A percentile compares a stretch with the other conserved stretches of the same genome.
Evolutionary conservation across 2,888 invertebrate genomes (phyloP).

Genomic region (Acanthosepion esculentum): DNA sequence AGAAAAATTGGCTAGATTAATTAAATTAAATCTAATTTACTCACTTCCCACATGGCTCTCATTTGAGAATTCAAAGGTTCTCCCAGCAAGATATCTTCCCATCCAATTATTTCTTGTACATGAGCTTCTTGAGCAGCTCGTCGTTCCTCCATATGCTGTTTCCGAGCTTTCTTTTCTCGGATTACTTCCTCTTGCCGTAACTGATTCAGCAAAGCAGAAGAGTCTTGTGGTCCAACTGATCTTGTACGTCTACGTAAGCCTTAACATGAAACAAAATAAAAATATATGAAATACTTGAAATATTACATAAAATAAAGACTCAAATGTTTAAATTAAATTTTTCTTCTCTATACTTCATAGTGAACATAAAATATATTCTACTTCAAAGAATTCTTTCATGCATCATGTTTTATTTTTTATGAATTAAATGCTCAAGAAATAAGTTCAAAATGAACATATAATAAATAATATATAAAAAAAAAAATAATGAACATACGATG

Average conservation of each 20-base stretch:
- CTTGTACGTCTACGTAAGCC: conserved; percentile 63
- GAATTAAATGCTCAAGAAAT: no score
- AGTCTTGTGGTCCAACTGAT: conserved; percentile 65
- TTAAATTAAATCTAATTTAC: conserved; percentile 63
- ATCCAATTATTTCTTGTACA: conserved; percentile 74
- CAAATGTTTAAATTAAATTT: no score
- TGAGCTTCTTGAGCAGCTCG: conserved; percentile 75
- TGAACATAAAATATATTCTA: no score
- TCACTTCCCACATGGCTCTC: conserved; percentile 79
- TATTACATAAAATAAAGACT: no score
- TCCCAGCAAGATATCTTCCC: conserved; percentile 77
- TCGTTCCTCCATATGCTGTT: conserved; percentile 70
- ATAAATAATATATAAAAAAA: no score
- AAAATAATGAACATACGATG: no score
- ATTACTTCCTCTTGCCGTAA: conserved; percentile 73
- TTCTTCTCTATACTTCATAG: no score
- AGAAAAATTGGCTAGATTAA: not conserved
- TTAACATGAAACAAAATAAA: conserved; percentile 46
- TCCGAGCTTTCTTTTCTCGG: conserved; percentile 69
- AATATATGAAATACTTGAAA: not conserved
- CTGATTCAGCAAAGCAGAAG: conserved; percentile 72
- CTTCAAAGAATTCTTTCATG: no score
- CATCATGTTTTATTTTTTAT: no score
- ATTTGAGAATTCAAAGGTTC: conserved; percentile 75
- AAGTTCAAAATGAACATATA: no score